Evolutionary conservation across 92 coral and sea anemone genomes (phyloP).

Genomic region (Muricea muricata): DNA sequence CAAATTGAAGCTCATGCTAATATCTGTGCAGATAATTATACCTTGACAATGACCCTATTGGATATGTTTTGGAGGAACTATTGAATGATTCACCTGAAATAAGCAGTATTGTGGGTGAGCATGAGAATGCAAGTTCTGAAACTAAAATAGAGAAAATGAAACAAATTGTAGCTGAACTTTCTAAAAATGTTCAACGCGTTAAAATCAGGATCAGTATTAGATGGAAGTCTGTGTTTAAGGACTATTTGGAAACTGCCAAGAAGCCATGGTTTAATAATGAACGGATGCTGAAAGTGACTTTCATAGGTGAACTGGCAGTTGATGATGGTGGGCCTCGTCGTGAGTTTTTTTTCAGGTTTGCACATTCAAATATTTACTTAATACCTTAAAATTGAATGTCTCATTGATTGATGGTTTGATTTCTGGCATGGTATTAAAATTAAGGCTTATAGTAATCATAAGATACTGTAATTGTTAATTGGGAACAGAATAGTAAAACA

Average conservation of each 20-base stretch:
- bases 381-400: too few relatives aligned
- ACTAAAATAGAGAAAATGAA: constrained; percentile 26
- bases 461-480: too few relatives aligned
- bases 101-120: constrained; percentile 22
- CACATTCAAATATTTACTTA: too few relatives aligned
- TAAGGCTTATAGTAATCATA: too few relatives aligned
- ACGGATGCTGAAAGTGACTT: constrained; percentile 63
- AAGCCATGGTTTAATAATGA: constrained; percentile 72
- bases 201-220: constrained; percentile 52
- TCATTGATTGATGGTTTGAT: too few relatives aligned
- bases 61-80: constrained; percentile 40
- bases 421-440: too few relatives aligned
- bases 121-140: constrained; percentile 24
- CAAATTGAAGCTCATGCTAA: constrained; percentile 72
- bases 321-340: too few relatives aligned
- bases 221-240: constrained; percentile 60
- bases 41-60: constrained; percentile 71
- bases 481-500: too few relatives aligned
- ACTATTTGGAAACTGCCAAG: constrained; percentile 61
- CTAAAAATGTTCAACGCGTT: constrained; percentile 14
- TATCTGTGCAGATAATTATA: constrained; percentile 53
- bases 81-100: not conserved
- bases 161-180: constrained; percentile 30
- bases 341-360: constrained; percentile 78
- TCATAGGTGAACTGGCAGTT: constrained; percentile 68